Evolutionary conservation across 1,140 invertebrate species (phyloP), one percentile per base, ranked within the genome.

Genomic region (Drepana arcuata): DNA sequence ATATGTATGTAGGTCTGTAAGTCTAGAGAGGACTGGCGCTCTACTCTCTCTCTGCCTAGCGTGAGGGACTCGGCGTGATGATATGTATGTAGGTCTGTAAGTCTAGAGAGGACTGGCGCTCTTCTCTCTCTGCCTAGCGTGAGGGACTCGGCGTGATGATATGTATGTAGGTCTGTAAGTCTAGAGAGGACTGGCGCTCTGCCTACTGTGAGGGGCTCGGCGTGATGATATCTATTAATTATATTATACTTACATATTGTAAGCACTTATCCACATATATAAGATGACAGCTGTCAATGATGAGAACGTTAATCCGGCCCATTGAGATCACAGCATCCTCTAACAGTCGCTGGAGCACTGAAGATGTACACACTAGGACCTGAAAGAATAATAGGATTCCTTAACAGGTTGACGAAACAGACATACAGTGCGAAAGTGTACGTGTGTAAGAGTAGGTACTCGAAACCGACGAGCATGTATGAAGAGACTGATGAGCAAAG

Each of bases 201-300:
- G 18, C 9, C 18, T 9, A 21, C 4, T 4, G 4, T 5, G 18
- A 5, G 18, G 18, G 18, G 9, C 9, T 21, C 9, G 9, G 18
- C 9, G 18, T 4, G 18, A 4, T 21, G 18, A 4, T 21, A 5
- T 5, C 9, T 21, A 21, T 21, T 4, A 21, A 21, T 21, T 21
- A 21, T 21, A 5, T 21, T 9, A 16, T 45, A 71, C 75, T 71
- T 34, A 80, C 75, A 61, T 60, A 62, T 65, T 67, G 54, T 18
- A 80, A 42, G 41, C 70, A 41, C 0, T 53, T 24, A 55, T 80
- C 75, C 18, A 46, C 62, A 21, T 55, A 68, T 25, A 80, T 59
- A 0, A 71, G 45, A 57, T 80, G 75, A 18, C 72, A 75, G 43
- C 71, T 80, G 37, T 80, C 75, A 4, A 80, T 46, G 0, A 80